A percentile compares a stretch with the other conserved stretches of the same genome.
These are phyloP conservation scores for Pollicipes pollicipes DNA, from an alignment of 1,140 invertebrate genomes.

Conservation along the genomic window DNA sequence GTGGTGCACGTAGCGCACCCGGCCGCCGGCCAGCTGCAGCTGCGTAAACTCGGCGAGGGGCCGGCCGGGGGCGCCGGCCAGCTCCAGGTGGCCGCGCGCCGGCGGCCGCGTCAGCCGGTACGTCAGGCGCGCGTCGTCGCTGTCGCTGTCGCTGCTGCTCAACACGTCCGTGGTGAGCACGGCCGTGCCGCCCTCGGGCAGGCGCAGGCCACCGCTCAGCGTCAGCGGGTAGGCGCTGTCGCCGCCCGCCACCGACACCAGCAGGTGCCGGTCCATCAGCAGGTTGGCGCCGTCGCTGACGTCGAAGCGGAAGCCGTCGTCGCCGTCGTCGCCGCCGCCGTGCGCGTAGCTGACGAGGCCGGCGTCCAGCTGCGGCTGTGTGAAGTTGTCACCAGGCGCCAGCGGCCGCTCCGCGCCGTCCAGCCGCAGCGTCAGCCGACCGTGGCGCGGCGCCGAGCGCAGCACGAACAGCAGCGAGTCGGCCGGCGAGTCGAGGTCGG, in stretches of 20 bases:
- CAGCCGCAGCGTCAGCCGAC: conserved; percentile 22
- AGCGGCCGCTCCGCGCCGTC: conserved; percentile 21
- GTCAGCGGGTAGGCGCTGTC: conserved; percentile 25
- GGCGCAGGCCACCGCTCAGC: conserved; percentile 25
- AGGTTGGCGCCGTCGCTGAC: conserved; percentile 29
- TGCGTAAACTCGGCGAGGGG: conserved; percentile 28
- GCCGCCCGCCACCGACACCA: conserved; percentile 26
- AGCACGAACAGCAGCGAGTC: conserved; percentile 25
- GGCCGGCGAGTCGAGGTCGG: conserved; percentile 28
- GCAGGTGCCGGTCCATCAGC: conserved; percentile 28
- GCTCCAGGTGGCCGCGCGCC: conserved; percentile 26
- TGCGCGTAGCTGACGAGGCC: conserved; percentile 26
- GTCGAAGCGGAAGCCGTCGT: conserved; percentile 30
- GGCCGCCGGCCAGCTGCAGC: conserved; percentile 27
- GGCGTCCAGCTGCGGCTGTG: conserved; percentile 27
- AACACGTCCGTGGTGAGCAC: conserved; percentile 26
- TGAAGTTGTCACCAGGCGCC: conserved; percentile 26
- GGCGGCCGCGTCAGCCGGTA: conserved; percentile 27
- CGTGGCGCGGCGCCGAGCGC: conserved; percentile 24
- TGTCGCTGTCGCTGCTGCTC: conserved; percentile 26
- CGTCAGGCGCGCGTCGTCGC: conserved; percentile 23
- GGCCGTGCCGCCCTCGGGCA: conserved; percentile 26
- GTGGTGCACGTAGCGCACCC: conserved; percentile 27
- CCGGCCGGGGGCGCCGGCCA: conserved; percentile 22
- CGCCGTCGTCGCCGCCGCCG: conserved; percentile 21